Conservation (phyloP, 2,797 vertebrate genomes). For the Phaenicophaeus curvirostris region DNA sequence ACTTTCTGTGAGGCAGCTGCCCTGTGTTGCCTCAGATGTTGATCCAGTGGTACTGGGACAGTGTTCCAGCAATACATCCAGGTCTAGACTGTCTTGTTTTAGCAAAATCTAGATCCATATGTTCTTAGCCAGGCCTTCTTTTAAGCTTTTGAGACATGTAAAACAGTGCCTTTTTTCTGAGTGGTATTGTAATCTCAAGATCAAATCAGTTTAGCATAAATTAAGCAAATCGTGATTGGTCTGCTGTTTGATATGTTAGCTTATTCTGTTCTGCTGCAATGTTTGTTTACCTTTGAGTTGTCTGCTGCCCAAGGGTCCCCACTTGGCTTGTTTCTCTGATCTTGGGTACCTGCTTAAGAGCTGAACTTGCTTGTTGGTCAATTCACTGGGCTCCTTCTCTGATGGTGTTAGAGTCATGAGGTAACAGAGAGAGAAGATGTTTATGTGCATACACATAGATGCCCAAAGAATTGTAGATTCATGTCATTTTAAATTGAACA, state of each 20-base stretch:
- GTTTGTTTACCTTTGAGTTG: background rate
- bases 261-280: background rate
- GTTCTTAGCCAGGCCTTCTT: background rate
- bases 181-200: background rate
- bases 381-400: background rate
- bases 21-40: background rate
- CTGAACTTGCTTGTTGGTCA: background rate
- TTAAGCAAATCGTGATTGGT: background rate
- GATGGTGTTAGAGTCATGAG: background rate
- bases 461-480: background rate
- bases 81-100: background rate
- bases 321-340: background rate
- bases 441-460: background rate
- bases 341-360: background rate
- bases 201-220: background rate
- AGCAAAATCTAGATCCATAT: background rate
- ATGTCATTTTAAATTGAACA: background rate
- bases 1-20: background rate
- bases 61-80: background rate
- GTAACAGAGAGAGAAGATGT: background rate
- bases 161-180: background rate
- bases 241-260: background rate
- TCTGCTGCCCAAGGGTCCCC: background rate
- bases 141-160: background rate
- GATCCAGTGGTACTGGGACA: background rate